Evolutionary conservation across 2,888 invertebrate species (phyloP), one percentile per base, ranked within the genome.

Genomic region (Drosophila nigritarsus): DNA sequence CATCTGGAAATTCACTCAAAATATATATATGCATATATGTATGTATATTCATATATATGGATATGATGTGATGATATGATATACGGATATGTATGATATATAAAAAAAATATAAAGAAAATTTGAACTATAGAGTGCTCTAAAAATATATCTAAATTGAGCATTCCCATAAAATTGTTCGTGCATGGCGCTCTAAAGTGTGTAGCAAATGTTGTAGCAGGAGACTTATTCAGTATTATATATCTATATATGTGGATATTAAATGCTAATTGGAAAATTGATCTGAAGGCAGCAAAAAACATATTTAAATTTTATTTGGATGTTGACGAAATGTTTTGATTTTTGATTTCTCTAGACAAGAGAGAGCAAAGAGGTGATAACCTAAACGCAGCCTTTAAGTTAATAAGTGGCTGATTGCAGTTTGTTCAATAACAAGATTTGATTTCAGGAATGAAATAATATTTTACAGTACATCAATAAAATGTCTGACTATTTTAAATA

Each of bases 121-220:
- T 42, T 40, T 40, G 5, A 40, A 6, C 42, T 1, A 2, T 6
- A n/a, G 5, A 20, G 11, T 11, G 20, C 20, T 11, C 11, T 9
- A 4, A 20, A 5, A 20, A 15, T 24, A 24, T 8, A 15, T 15
- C 24, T 8, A 4, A 24, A 24, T 45, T 24, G 15, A 24, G 15
- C 24, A 15, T 30, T 11, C 32, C 51, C 30, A 77, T 84, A 70
- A 85, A 87, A 84, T 84, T 87, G 72, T 82, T 83, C 56, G 59
- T 55, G 30, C 81, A 78, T 78, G 83, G 55, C 72, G 70, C 60
- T 15, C 15, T 1, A 24, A 45, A 4, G 45, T 7, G 0, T 42
- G 15, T 8, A 8, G 15, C 3, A 24, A 45, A 8, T 24, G 24
- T 45, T 13, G 13, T 20, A 20, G 8, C 20, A 4, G 20, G 0